phyloP scores from a whole-genome alignment of 2,888 invertebrate species.

The Heliconius ethilla region DNA sequence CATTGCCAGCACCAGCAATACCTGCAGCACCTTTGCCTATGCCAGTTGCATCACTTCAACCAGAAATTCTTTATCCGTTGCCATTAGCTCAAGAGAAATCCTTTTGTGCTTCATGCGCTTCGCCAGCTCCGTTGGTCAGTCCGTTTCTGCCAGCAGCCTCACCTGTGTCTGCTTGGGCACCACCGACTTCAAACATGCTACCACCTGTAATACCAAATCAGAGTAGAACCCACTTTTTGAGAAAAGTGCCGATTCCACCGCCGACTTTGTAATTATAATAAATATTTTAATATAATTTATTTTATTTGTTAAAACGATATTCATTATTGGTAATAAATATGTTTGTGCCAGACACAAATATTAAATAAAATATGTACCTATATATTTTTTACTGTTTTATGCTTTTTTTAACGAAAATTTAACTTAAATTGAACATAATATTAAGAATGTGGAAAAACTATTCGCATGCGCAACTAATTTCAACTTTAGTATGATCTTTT shows the following conservation, averaged over 20 bases:
- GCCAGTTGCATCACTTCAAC: conserved; percentile 1
- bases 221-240: conserved; percentile 58
- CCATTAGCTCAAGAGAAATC: conserved; percentile 33
- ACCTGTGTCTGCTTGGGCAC: conserved; percentile 54
- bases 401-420: too few species aligned
- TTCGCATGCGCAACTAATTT: too few species aligned
- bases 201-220: conserved; percentile 54
- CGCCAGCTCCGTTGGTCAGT: conserved; percentile 46
- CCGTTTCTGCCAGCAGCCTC: conserved; percentile 59
- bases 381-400: too few species aligned
- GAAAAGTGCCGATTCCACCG: conserved; percentile 64
- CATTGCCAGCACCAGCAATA: conserved; percentile 15
- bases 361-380: too few species aligned
- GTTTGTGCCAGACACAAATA: too few species aligned
- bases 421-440: too few species aligned
- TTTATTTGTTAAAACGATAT: conserved; percentile 33
- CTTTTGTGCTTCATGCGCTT: conserved; percentile 33
- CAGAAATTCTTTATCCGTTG: neutral
- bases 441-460: too few species aligned
- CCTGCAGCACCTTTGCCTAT: conserved; percentile 10
- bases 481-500: too few species aligned
- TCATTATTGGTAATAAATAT: neutral
- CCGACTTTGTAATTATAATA: conserved; percentile 51
- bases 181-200: conserved; percentile 50
- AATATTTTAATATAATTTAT: conserved; percentile 27